Percentiles rank a stretch among this genome's conserved stretches.
Conservation (phyloP, 2,888 invertebrate species). For the Ferrisia virgata region DNA sequence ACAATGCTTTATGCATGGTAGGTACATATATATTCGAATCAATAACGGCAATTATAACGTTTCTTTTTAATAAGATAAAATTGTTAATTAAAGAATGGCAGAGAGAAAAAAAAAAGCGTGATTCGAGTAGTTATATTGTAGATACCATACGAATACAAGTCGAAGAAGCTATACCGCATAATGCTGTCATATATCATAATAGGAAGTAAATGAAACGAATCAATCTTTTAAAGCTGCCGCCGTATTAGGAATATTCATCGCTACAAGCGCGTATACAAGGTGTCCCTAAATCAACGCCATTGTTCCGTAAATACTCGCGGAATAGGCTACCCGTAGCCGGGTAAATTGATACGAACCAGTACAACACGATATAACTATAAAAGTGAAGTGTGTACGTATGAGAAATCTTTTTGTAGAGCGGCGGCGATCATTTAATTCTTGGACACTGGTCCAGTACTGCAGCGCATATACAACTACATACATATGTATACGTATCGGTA, state of each 20-base stretch:
- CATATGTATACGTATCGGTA: no score
- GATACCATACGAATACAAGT: neutral
- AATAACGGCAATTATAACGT: constrained; percentile 9
- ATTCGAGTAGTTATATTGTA: constrained; percentile 39
- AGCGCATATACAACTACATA: no score
- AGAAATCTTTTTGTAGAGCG: neutral
- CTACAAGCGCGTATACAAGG: neutral
- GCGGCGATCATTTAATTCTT: neutral
- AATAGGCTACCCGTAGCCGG: neutral
- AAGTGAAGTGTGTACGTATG: no score
- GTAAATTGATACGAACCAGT: neutral
- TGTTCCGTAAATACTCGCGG: neutral
- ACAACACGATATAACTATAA: neutral
- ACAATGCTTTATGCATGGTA: no score
- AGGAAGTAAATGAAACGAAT: constrained; percentile 44
- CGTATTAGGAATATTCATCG: constrained; percentile 29
- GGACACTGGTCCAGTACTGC: neutral
- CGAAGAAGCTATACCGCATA: neutral
- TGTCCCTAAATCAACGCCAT: neutral
- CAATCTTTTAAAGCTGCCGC: constrained; percentile 36
- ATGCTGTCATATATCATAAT: constrained; percentile 42
- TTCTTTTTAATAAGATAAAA: constrained; percentile 33
- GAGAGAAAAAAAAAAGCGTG: constrained; percentile 25
- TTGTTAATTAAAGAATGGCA: constrained; percentile 40
- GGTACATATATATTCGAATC: no score